phyloP scores from a whole-genome alignment of 1,140 invertebrate species.

The Microplitis mediator region DNA sequence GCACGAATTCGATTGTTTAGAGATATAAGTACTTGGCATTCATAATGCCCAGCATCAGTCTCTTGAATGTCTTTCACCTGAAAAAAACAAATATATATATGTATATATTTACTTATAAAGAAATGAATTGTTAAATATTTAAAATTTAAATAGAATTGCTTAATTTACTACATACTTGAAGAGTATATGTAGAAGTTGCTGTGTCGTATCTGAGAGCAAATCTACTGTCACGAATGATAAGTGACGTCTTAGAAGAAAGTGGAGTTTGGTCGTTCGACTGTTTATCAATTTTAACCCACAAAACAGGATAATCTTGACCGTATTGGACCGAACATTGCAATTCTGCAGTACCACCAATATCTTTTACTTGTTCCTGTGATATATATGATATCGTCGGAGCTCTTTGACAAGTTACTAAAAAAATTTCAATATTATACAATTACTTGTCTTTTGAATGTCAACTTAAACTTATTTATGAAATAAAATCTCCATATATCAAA shows the following conservation, averaged over 20 bases:
- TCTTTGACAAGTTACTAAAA: constrained; percentile 70
- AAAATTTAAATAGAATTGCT: not conserved
- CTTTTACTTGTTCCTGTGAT: constrained; percentile 88
- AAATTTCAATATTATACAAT: too few relatives aligned
- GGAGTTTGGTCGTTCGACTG: constrained; percentile 68
- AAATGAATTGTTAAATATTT: not conserved
- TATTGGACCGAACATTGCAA: constrained; percentile 90
- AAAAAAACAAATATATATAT: constrained; percentile 28
- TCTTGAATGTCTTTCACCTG: constrained; percentile 95
- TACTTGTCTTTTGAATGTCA: not conserved
- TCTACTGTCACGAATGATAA: constrained; percentile 85
- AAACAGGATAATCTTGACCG: constrained; percentile 80
- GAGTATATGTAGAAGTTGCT: constrained; percentile 77
- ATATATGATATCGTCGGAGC: constrained; percentile 91
- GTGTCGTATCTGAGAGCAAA: constrained; percentile 84
- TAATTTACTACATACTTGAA: constrained; percentile 67
- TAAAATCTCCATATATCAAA: not conserved
- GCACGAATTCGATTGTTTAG: constrained; percentile 80
- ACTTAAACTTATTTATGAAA: not conserved
- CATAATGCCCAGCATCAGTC: constrained; percentile 87
- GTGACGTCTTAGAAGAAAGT: constrained; percentile 78
- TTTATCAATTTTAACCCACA: constrained; percentile 76
- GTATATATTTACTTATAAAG: too few relatives aligned
- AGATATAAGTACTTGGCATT: constrained; percentile 84
- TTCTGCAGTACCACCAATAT: constrained; percentile 88